Base-by-base conservation (phyloP, 92 coral and sea anemone species). In the Zoanthus solanderi region DNA sequence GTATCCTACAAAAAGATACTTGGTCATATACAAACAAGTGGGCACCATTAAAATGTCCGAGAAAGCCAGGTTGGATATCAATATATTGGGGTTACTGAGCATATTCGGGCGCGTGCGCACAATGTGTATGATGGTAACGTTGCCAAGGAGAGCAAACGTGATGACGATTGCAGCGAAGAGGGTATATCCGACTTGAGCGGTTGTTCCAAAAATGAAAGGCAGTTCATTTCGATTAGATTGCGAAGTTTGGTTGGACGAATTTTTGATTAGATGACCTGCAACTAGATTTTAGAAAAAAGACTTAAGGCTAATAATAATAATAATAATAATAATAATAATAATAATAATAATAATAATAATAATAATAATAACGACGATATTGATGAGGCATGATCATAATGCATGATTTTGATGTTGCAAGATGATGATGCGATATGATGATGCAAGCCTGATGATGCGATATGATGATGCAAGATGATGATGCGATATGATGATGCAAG, bases 1-100 rank as follows among this genome's bases (percentile, higher is more conserved):
- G 30, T 72, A 80, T 12, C 84, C 87, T 57, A 87, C 91, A 17
- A 81, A 94, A 58, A 93, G 88, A 72, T 67, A 78, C 57, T 92
- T 94, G 12, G 87, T 76, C 79, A 94, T 75, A 50, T 90, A 94
- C 18, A 88, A 69, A 57, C 86, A 88, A 46, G 91, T 90, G 32
- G 90, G 93, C 58, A 93, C 83, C 90, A 94, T 94, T 75, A 92
- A 67, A 53, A 94, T 84, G 88, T 94, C 98, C n/a, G 98, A 93
- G 83, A 83, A 88, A 56, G 98, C 95, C 76, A 94, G 89, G 79
- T 92, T 94, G 47, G 86, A 83, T 23, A 94, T 94, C 4, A 94
- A 87, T 29, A 94, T 89, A 66, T 94, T 93, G 16, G 92, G 88
- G 14, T 87, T 83, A 45, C 84, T 87, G 88, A 92, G 98, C 90